Percentiles rank a stretch among this genome's conserved stretches.
Conservation (phyloP, 2,113 vertebrate species). For the Podarcis muralis region DNA sequence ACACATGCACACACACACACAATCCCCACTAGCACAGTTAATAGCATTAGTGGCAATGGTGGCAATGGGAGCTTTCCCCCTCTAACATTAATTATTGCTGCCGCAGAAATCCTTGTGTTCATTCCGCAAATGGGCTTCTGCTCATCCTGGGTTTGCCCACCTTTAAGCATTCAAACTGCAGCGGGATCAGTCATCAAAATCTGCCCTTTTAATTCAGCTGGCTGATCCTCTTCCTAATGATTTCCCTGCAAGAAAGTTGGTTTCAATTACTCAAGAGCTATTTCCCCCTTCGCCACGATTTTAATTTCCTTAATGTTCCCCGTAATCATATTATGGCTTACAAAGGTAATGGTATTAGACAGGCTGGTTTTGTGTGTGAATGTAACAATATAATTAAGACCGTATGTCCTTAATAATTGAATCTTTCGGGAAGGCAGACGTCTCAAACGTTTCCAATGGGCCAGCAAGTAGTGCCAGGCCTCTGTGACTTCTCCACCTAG, state of each 20-base stretch:
- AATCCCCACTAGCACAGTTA: too few relatives aligned
- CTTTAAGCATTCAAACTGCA: neutral
- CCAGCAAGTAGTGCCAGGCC: neutral
- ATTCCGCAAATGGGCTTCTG: neutral
- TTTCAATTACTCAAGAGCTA: slow-evolving; percentile 14
- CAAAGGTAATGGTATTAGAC: neutral
- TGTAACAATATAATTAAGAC: slow-evolving; percentile 11
- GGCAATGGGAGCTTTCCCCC: too few relatives aligned
- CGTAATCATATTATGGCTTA: slow-evolving; percentile 23
- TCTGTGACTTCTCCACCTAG: neutral
- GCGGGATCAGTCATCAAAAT: neutral
- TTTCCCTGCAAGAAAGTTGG: slow-evolving; percentile 23
- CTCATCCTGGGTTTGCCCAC: neutral
- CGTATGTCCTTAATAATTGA: slow-evolving; percentile 6
- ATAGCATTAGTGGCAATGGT: too few relatives aligned
- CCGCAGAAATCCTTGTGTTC: too few relatives aligned
- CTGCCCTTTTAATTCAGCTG: slow-evolving; percentile 15
- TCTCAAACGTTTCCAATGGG: neutral
- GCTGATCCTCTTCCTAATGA: neutral
- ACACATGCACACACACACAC: too few relatives aligned
- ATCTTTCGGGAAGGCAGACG: neutral
- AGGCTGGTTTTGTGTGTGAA: neutral
- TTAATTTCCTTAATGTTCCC: slow-evolving; percentile 29
- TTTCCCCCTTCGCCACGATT: slow-evolving; percentile 16
- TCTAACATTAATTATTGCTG: too few relatives aligned